A percentile compares a stretch with the other conserved stretches of the same genome.
phyloP scores from a whole-genome alignment of 2,888 invertebrate species.

The Cyclophora albipunctata region DNA sequence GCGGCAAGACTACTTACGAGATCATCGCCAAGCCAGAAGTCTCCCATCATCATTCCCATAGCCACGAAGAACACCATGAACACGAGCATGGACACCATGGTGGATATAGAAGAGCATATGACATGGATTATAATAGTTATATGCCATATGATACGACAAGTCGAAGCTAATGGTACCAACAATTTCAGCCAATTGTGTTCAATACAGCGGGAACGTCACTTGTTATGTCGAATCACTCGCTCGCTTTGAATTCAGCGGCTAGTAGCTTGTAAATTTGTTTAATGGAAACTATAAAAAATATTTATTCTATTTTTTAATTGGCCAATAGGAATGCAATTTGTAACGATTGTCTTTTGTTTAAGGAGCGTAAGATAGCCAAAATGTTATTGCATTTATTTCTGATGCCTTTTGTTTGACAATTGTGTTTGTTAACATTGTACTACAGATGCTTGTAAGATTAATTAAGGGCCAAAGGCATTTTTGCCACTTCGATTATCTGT shows the following conservation, averaged over 20 bases:
- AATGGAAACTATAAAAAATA: background rate
- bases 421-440: too few species aligned
- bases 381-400: too few species aligned
- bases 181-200: too few species aligned
- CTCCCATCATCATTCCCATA: slow-evolving; percentile 81
- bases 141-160: slow-evolving; percentile 56
- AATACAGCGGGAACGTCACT: too few species aligned
- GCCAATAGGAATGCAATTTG: background rate
- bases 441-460: too few species aligned
- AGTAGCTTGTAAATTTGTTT: too few species aligned
- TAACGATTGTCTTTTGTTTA: too few species aligned
- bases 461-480: too few species aligned
- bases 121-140: slow-evolving; percentile 59
- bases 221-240: too few species aligned
- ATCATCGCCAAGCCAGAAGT: slow-evolving; percentile 88
- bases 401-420: too few species aligned
- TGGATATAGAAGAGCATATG: slow-evolving; percentile 74
- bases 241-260: background rate
- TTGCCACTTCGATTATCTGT: too few species aligned
- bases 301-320: slow-evolving; percentile 14
- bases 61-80: slow-evolving; percentile 79
- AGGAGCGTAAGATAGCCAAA: too few species aligned
- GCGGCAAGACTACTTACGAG: slow-evolving; percentile 86
- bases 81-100: slow-evolving; percentile 71
- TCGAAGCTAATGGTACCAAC: slow-evolving; percentile 18